Evolutionary conservation across 2,888 invertebrate species (phyloP).

Genomic region (Unio delphinus): DNA sequence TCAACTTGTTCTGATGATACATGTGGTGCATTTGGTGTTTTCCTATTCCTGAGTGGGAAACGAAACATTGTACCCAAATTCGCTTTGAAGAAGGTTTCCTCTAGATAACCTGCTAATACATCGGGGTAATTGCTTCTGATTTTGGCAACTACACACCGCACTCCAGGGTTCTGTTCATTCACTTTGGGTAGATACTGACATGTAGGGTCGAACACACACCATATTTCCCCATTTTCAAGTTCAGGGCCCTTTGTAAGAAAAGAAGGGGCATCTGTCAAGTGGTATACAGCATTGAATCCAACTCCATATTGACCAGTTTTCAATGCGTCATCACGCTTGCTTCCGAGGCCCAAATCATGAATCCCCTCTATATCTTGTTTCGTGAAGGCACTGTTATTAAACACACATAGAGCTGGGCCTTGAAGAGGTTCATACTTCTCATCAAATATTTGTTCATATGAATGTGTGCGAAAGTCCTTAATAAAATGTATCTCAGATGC

Average conservation of each 20-base stretch:
- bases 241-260: slow-evolving; percentile 44
- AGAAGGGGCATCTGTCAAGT: slow-evolving; percentile 58
- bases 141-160: slow-evolving; percentile 17
- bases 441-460: slow-evolving; percentile 13
- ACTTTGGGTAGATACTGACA: slow-evolving; percentile 50
- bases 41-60: slow-evolving; percentile 38
- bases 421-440: slow-evolving; percentile 48
- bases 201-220: slow-evolving; percentile 65
- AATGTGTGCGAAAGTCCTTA: slow-evolving; percentile 43
- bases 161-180: slow-evolving; percentile 22
- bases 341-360: slow-evolving; percentile 51
- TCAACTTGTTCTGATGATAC: slow-evolving; percentile 35
- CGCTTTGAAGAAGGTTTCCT: slow-evolving; percentile 15
- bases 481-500: slow-evolving; percentile 59
- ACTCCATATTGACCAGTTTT: slow-evolving; percentile 61
- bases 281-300: slow-evolving; percentile 61
- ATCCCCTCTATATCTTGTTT: slow-evolving; percentile 50
- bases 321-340: slow-evolving; percentile 48
- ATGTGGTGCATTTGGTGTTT: slow-evolving; percentile 48
- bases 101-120: slow-evolving; percentile 27
- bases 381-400: slow-evolving; percentile 51
- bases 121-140: slow-evolving; percentile 24
- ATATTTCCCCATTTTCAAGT: slow-evolving; percentile 35
- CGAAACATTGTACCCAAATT: slow-evolving; percentile 36
- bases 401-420: slow-evolving; percentile 58